A percentile compares a stretch with the other conserved stretches of the same genome.
These are phyloP conservation scores for Bombylius major DNA, from an alignment of 2,888 invertebrate genomes.

Conservation along the genomic window DNA sequence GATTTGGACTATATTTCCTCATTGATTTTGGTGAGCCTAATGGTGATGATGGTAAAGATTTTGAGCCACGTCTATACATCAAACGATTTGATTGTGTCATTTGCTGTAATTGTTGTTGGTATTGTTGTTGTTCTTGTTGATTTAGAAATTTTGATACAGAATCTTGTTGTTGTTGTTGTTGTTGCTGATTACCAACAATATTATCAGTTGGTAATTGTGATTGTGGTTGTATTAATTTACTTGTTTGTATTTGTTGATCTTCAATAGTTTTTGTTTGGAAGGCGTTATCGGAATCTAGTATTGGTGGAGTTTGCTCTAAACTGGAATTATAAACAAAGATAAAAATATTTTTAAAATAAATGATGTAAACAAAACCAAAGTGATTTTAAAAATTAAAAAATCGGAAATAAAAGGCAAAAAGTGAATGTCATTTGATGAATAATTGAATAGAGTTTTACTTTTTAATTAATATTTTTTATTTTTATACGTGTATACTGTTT, in stretches of 20 bases:
- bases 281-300: slow-evolving; percentile 3
- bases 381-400: background rate
- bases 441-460: too few species aligned
- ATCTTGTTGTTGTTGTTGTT: too few species aligned
- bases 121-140: background rate
- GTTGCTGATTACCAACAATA: too few species aligned
- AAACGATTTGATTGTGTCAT: slow-evolving; percentile 20
- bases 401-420: background rate
- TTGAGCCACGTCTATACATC: slow-evolving; percentile 47
- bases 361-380: too few species aligned
- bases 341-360: background rate
- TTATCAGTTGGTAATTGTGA: slow-evolving; percentile 16
- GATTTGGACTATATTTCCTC: slow-evolving; percentile 41
- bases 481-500: too few species aligned
- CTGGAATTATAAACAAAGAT: slow-evolving; percentile 7
- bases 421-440: too few species aligned
- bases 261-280: slow-evolving; percentile 13
- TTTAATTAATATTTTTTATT: too few species aligned
- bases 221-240: slow-evolving; percentile 16
- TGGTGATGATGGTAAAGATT: slow-evolving; percentile 58
- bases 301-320: slow-evolving; percentile 3
- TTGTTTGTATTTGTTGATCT: slow-evolving; percentile 12
- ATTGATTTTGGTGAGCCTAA: slow-evolving; percentile 42
- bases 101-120: slow-evolving; percentile 13
- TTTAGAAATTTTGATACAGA: too few species aligned